A percentile compares a stretch with the other conserved stretches of the same genome.
These are phyloP conservation scores for Grallaria varia DNA, from an alignment of 2,113 vertebrate genomes.

Conservation along the genomic window DNA sequence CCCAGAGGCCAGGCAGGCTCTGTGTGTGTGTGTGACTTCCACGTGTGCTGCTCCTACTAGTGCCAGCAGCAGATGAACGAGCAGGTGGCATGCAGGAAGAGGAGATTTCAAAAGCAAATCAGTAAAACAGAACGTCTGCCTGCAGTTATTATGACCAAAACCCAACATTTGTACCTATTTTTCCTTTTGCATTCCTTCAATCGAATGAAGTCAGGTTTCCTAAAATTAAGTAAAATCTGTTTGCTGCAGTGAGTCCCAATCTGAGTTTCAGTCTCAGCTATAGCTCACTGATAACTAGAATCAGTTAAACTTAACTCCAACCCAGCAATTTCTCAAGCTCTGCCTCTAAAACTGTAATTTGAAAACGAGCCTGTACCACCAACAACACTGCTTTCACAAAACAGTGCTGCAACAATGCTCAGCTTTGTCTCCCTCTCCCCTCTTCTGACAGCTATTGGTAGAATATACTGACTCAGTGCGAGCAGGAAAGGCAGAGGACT, in stretches of 20 bases:
- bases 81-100: constrained; percentile 24
- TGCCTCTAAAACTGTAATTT: not conserved
- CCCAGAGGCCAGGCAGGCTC: not conserved
- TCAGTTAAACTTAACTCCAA: not conserved
- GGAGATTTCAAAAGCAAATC: not conserved
- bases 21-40: not conserved
- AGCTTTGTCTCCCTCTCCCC: not conserved
- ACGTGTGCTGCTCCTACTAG: not conserved
- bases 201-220: not conserved
- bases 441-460: not conserved
- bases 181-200: not conserved
- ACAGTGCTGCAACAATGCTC: not conserved
- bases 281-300: not conserved
- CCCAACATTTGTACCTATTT: not conserved
- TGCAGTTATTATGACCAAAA: not conserved
- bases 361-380: not conserved
- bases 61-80: constrained; percentile 9
- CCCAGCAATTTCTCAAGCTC: not conserved
- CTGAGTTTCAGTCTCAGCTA: not conserved
- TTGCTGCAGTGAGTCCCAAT: not conserved
- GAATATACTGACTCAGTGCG: not conserved
- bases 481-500: not conserved
- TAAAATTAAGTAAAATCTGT: not conserved
- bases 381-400: not conserved
- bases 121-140: not conserved